Evolutionary conservation across 2,797 vertebrate genomes (phyloP).

Genomic region (Eurystomus glaucurus): DNA sequence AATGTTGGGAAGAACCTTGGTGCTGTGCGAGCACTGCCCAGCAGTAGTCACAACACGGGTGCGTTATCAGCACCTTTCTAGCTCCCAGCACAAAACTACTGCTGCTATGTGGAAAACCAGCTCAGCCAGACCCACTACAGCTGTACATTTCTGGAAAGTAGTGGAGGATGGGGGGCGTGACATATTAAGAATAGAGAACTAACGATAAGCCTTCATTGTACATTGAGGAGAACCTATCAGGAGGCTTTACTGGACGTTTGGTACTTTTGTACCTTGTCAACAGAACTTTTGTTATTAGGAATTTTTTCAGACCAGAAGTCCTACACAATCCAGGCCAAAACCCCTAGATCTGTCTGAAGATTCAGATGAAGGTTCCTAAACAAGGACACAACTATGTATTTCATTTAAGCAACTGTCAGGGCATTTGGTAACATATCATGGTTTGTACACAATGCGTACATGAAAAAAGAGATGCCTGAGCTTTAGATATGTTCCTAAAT

Average conservation of each 20-base stretch:
- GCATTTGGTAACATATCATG: background rate
- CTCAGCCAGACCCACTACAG: too few relatives aligned
- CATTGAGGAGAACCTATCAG: background rate
- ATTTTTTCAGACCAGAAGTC: background rate
- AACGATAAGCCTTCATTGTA: background rate
- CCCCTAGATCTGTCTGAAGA: background rate
- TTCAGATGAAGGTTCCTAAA: conserved; percentile 17
- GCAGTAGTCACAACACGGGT: too few relatives aligned
- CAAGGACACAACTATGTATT: background rate
- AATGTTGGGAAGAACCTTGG: too few relatives aligned
- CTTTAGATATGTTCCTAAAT: background rate
- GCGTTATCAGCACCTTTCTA: too few relatives aligned
- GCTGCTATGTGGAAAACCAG: too few relatives aligned
- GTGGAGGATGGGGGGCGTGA: fast-evolving
- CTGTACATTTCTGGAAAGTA: background rate
- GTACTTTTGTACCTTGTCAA: background rate
- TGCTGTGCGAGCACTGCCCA: too few relatives aligned
- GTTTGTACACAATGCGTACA: background rate
- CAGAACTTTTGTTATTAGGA: background rate
- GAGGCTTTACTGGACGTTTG: background rate
- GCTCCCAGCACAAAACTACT: too few relatives aligned
- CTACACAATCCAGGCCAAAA: background rate
- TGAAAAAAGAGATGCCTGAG: background rate
- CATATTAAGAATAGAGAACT: background rate
- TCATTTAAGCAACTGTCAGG: background rate